Evolutionary conservation across 2,113 vertebrate genomes (phyloP).

Genomic region (Hoplias malabaricus): DNA sequence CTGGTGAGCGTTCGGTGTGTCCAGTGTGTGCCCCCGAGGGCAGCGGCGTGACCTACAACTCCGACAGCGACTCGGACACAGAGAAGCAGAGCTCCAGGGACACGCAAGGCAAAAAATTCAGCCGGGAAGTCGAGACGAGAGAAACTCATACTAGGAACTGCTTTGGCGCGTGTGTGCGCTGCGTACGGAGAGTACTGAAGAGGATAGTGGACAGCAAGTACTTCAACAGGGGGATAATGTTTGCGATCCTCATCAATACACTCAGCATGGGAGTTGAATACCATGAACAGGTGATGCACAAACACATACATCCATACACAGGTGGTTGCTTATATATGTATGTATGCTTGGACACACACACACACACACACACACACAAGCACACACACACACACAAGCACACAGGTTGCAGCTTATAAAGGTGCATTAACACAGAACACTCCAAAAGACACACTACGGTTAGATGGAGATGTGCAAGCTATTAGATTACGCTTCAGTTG

Average conservation of each 20-base stretch:
- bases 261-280: conserved; percentile 97
- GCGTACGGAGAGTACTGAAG: conserved; percentile 70
- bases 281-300: conserved; percentile 87
- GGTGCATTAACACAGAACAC: too few species aligned
- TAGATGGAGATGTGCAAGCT: too few species aligned
- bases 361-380: not conserved
- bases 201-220: conserved; percentile 94
- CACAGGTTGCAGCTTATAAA: too few species aligned
- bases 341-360: not conserved
- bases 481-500: too few species aligned
- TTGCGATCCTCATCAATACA: conserved; percentile 95
- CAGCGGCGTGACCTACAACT: conserved; percentile 27
- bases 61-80: conserved; percentile 21
- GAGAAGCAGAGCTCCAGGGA: conserved; percentile 36
- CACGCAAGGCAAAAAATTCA: conserved; percentile 40
- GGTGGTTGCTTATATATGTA: too few species aligned
- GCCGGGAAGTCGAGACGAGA: not conserved
- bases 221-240: conserved; percentile 97
- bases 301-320: not conserved
- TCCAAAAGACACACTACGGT: too few species aligned
- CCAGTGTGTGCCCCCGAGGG: conserved; percentile 20
- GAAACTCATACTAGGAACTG: conserved; percentile 50
- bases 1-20: conserved; percentile 23
- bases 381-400: not conserved
- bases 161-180: conserved; percentile 56